Evolutionary conservation across 1,140 invertebrate species (phyloP), one percentile per base, ranked within the genome.

Genomic region (Melipona quadrifasciata): DNA sequence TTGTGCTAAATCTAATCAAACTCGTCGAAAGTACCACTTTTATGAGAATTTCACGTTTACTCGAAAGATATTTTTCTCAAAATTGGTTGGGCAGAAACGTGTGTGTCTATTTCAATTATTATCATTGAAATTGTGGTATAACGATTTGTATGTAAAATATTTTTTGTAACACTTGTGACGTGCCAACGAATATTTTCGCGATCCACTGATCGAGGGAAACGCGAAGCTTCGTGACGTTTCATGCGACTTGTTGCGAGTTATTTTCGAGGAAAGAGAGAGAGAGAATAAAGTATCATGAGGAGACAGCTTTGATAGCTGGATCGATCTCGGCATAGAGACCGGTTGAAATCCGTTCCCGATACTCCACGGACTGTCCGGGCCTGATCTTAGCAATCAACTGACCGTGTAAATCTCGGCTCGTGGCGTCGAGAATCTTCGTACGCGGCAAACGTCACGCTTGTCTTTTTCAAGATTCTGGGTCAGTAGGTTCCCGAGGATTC

Each of bases 391-490:
- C 80, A 65, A 81, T 81, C 72, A 82, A 75, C 61, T 82, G 53
- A 75, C 61, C 75, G 53, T 75, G 65, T 55, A 39, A 75, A 78
- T 70, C 57, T 39, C 64, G 4, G 4, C 51, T 61, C 65, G 82
- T 53, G 70, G 34, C 51, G 34, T 27, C 21, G 53, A 64, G 21
- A n/a, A 17, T 34, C 5, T 70, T 39, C 27, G 19, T 61, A 34
- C 65, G 34, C 58, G 34, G 16, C 70, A 74, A 70, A 78, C 81
- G 65, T 78, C 39, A 65, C 55, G n/a, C 47, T 57, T 57, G 53
- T 19, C 74, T 77, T 77, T 82, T 82, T 82, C 77, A 76, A 53
- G 65, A 83, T 83, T 47, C 58, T 83, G 65, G 81, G 81, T 83
- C 27, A 83, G 74, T 83, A 70, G 82, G 82, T 83, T 76, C 61